Percentiles rank a stretch among this genome's conserved stretches.
phyloP scores from a whole-genome alignment of 2,113 vertebrate genomes.

The Phrynosoma platyrhinos region DNA sequence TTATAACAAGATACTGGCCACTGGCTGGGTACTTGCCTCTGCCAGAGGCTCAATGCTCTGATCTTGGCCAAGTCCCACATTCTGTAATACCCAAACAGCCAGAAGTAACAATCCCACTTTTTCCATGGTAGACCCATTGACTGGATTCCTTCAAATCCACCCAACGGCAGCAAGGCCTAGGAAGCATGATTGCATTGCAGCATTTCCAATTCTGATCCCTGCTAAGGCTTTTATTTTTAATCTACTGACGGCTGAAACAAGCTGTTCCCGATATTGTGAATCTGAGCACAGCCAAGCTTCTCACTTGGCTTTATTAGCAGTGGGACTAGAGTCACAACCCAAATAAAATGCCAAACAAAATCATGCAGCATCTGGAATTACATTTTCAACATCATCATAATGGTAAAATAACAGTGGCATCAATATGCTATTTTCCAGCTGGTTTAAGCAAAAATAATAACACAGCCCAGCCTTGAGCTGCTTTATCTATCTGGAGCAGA shows the following conservation, averaged over 20 bases:
- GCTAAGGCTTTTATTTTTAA: not conserved
- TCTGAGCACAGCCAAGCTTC: not conserved
- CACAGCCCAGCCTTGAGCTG: not conserved
- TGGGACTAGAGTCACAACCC: too few relatives aligned
- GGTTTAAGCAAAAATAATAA: not conserved
- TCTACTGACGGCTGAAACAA: too few relatives aligned
- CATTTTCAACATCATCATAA: not conserved
- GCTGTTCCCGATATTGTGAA: not conserved
- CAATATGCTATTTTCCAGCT: not conserved
- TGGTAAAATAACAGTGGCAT: not conserved
- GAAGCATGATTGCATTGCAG: not conserved
- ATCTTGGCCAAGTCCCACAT: not conserved
- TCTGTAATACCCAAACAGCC: not conserved
- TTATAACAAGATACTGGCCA: not conserved
- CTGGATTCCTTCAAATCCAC: not conserved
- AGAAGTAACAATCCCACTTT: not conserved
- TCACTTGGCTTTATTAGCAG: not conserved
- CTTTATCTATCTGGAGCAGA: conserved; percentile 1
- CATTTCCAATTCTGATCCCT: not conserved
- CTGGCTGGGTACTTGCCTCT: not conserved
- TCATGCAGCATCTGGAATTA: not conserved
- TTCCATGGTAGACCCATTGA: too few relatives aligned
- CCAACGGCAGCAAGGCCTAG: not conserved
- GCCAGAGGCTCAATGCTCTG: not conserved
- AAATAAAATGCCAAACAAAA: not conserved